Base-by-base conservation (phyloP, 2,888 invertebrate genomes). In the Anticlea derivata region DNA sequence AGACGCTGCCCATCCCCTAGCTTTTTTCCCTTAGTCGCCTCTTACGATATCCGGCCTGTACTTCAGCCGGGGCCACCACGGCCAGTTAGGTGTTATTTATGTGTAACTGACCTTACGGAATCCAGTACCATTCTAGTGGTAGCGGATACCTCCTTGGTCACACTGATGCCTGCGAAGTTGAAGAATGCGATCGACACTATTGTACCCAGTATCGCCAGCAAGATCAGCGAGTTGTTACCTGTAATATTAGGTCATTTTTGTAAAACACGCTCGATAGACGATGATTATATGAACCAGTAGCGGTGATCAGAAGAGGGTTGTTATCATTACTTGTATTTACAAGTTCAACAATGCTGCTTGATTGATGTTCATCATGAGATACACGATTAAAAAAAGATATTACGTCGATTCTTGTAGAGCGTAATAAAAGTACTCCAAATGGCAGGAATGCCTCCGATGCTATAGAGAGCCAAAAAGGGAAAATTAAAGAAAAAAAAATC, bases 111-210 rank as follows among this genome's bases (percentile, higher is more conserved):
- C 90, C 90, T 89, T n/a, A 96, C 91, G 41, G 95, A 96, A 77
- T 98, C 98, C 35, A 98, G 89, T 7, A 98, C 95, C 95, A 97
- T 96, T 58, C 98, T 92, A 1, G 97, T 96, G 0, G 97, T 97
- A 0, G 98, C 98, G 1, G 96, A 98, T 70, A 98, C 93, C 80
- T 98, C 97, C 85, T 98, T 98, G 0, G 98, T 97, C 2, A 99
- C 96, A 72, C 96, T 96, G 58, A 98, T 94, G 6, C 97, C 97
- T 58, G 97, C 94, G 80, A 96, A 98, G 80, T 97, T 98, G 91
- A 98, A 98, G 86, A 98, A 96, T 0, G 98, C 97, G 61, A 98
- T 98, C 40, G 97, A 97, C 13, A 97, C 70, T 12, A 96, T 91
- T 1, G 95, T 96, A 50, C 96, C 96, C 93, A 88, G 27, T 63